Base-by-base conservation (phyloP, 2,888 invertebrate genomes). In the Hyposoter dolosus region DNA sequence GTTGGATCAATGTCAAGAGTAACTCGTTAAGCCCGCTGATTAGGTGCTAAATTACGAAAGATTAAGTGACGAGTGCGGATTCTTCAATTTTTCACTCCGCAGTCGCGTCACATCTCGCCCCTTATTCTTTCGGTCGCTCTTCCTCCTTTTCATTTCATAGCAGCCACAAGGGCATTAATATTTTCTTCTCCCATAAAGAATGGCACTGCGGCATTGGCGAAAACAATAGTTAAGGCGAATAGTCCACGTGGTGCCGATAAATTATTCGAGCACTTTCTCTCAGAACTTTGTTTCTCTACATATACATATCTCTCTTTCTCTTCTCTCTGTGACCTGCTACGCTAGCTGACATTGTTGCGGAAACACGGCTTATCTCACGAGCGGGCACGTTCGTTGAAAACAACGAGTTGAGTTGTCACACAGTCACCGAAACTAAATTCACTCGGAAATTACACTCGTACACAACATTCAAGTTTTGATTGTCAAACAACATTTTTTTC, bases 161-260 rank as follows among this genome's bases (percentile, higher is more conserved):
- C 72, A 17, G 47, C 23, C 43, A 74, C 74, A 66, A 28, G 1
- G 45, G 40, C 71, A 63, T 82, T 66, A 68, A 68, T 81, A 65
- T 53, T 50, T 75, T 56, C 63, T 50, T 60, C 68, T 47, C 40
- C 9, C 40, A 40, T 50, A 56, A 60, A 19, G 68, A 79, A 74
- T 74, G 65, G 83, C 60, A 45, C 65, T 78, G 71, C 68, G 74
- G 78, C 74, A 74, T 83, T 69, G 40, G 78, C 78, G 74, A 74
- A 79, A 83, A 83, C 83, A 83, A 83, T 83, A 78, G 83, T 83
- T 83, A 28, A 47, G 40, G 43, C 65, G 71, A 78, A 83, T 66
- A 45, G 65, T 83, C 77, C 83, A 78, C 77, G 83, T 45, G 77
- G 69, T 83, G 71, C 53, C 77, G 63, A 83, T 83, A 83, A 83